These are phyloP conservation scores for Arge pagana DNA, from an alignment of 2,888 invertebrate species.

Conservation along the genomic window DNA sequence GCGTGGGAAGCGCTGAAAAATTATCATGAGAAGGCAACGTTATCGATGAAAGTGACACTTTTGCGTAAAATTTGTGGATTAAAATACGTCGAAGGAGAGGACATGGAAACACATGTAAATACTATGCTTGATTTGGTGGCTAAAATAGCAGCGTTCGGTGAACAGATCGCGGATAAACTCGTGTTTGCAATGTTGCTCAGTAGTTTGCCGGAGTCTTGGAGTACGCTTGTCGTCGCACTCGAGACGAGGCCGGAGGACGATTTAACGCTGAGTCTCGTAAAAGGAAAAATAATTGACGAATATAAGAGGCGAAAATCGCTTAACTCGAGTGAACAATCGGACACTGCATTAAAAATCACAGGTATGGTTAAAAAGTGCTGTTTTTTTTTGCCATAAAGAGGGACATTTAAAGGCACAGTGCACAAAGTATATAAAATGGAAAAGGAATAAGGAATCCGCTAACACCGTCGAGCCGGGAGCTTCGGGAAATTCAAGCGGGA, in stretches of 20 bases:
- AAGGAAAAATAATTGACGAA: slow-evolving; percentile 35
- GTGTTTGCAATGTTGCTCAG: slow-evolving; percentile 33
- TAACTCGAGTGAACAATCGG: neutral
- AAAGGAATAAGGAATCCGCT: slow-evolving; percentile 17
- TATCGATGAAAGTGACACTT: slow-evolving; percentile 16
- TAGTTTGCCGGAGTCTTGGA: slow-evolving; percentile 37
- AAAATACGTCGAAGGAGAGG: slow-evolving; percentile 14
- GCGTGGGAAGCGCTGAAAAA: slow-evolving; percentile 15
- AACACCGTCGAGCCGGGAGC: slow-evolving; percentile 14
- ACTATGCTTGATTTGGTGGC: slow-evolving; percentile 30
- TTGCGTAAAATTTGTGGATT: slow-evolving; percentile 6
- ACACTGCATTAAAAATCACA: neutral
- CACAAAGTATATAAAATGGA: slow-evolving; percentile 24
- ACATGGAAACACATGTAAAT: slow-evolving; percentile 33
- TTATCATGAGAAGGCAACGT: slow-evolving; percentile 20
- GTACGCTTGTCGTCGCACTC: slow-evolving; percentile 33
- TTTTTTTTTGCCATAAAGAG: slow-evolving; percentile 27
- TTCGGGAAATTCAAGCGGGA: too few species aligned
- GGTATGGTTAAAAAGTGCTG: slow-evolving; percentile 1
- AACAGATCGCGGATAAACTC: slow-evolving; percentile 30
- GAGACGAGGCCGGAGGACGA: slow-evolving; percentile 33
- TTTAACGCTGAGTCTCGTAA: slow-evolving; percentile 30
- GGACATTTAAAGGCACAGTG: slow-evolving; percentile 30
- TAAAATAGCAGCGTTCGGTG: slow-evolving; percentile 30
- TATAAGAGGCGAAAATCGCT: slow-evolving; percentile 28